Percentiles rank a stretch among this genome's conserved stretches.
Evolutionary conservation across 2,888 invertebrate genomes (phyloP).

Genomic region (Cosmorhoe ocellata): DNA sequence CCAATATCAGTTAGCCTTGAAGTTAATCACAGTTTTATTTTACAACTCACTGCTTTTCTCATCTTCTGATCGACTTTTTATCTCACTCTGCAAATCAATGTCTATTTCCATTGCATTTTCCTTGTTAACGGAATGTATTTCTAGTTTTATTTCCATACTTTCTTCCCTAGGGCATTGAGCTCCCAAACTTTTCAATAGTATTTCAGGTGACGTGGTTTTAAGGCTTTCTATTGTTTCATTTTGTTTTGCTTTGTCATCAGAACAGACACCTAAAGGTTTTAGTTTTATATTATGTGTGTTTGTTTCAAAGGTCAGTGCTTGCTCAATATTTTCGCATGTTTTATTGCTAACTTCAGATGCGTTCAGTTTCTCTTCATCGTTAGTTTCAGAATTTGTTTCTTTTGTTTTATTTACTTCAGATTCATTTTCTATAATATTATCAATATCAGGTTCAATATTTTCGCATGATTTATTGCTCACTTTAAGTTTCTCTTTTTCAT

Average conservation of each 20-base stretch:
- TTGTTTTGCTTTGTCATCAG: neutral
- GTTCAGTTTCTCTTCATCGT: too few species aligned
- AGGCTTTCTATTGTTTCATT: neutral
- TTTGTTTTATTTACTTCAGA: neutral
- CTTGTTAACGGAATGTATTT: constrained; percentile 43
- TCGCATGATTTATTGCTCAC: too few species aligned
- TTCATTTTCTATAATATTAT: neutral
- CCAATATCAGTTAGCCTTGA: too few species aligned
- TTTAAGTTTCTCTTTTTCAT: too few species aligned
- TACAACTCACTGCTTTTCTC: neutral
- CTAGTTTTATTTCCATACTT: constrained; percentile 52
- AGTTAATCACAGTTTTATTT: too few species aligned
- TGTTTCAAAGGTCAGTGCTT: too few species aligned
- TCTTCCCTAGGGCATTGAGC: neutral
- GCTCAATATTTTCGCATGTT: neutral
- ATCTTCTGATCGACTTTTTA: constrained; percentile 14
- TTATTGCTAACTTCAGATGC: neutral
- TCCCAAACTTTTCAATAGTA: neutral
- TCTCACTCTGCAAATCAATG: constrained; percentile 7
- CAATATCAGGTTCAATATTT: neutral
- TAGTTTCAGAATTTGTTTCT: neutral
- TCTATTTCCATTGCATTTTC: constrained; percentile 22
- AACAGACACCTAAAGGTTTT: neutral
- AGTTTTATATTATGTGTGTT: neutral
- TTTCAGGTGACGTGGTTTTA: neutral